Conservation (phyloP, 2,888 invertebrate genomes). For the Dryomyza anilis region DNA sequence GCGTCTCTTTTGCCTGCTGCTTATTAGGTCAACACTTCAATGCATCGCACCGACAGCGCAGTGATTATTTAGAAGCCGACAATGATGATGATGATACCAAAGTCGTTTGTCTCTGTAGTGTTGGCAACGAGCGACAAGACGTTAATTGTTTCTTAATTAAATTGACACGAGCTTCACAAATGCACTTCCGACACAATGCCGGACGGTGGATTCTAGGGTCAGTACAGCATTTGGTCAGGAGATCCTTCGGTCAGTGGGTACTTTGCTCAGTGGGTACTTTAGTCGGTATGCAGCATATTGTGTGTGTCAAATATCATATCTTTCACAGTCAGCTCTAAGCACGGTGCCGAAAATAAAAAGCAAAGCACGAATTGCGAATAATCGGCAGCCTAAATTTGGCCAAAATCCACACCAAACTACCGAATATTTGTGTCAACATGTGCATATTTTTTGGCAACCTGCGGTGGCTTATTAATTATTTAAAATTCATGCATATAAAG, state of each 20-base stretch:
- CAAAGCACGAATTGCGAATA: background rate
- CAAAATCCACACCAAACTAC: background rate
- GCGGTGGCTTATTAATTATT: slow-evolving; percentile 1
- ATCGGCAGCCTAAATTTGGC: background rate
- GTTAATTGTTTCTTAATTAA: slow-evolving; percentile 13
- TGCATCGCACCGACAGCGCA: background rate
- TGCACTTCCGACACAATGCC: background rate
- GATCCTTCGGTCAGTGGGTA: background rate
- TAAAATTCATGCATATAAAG: slow-evolving; percentile 1
- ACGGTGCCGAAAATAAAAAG: background rate
- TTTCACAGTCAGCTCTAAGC: background rate
- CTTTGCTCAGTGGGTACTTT: background rate
- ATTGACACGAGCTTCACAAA: slow-evolving; percentile 1
- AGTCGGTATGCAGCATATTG: background rate
- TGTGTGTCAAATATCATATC: background rate
- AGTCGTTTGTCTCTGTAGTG: background rate
- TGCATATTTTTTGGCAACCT: background rate
- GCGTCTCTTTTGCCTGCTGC: slow-evolving; percentile 7
- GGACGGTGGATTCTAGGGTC: background rate
- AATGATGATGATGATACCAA: background rate
- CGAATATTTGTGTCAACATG: background rate
- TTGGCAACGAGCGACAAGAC: slow-evolving; percentile 1
- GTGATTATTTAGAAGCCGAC: background rate
- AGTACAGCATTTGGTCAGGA: background rate
- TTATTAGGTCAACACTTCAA: slow-evolving; percentile 4